Base-by-base conservation (phyloP, 2,888 invertebrate genomes). In the Drosophila demipolita region DNA sequence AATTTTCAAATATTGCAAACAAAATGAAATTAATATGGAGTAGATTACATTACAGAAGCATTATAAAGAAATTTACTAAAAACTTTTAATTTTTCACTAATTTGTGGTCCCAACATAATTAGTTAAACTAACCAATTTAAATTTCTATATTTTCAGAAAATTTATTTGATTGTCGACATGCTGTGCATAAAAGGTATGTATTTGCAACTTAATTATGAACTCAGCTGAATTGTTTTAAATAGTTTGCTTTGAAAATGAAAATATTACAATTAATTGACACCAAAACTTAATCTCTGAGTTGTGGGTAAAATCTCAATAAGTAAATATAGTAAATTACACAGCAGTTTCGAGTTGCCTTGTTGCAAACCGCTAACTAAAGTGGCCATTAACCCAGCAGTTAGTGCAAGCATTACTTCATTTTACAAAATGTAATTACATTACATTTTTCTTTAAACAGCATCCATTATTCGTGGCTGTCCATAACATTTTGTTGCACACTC, bases 401-500 rank as follows among this genome's bases (percentile, higher is more conserved):
- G 60, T 64, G 68, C 59, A 59, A 69, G 65, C 55, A 66, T 71
- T 78, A 68, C 40, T 58, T 62, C 66, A 74, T 64, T 71, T 78
- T 58, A 62, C 54, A 71, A 75, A 69, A 69, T 74, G 79, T 69
- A 82, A 82, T 82, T 80, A 74, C 69, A 83, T 61, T 80, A 77
- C 67, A 83, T 77, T 79, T 78, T 79, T 69, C 80, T 69, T 58
- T 40, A 49, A 70, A 54, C 54, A 60, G 74, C 83, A 82, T 85
- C 73, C 75, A 89, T 90, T 85, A 85, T 88, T 83, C 75, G 45
- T 57, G 61, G 32, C 88, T 85, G 85, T 90, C 85, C 88, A 89
- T 87, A 88, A 78, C 88, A 89, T 87, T 84, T 85, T 85, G 88
- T 80, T 85, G 80, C 86, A 75, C 83, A 80, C 80, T 86, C 83